A percentile compares a stretch with the other conserved stretches of the same genome.
phyloP scores from a whole-genome alignment of 2,113 vertebrate species.

The Ellobius talpinus region DNA sequence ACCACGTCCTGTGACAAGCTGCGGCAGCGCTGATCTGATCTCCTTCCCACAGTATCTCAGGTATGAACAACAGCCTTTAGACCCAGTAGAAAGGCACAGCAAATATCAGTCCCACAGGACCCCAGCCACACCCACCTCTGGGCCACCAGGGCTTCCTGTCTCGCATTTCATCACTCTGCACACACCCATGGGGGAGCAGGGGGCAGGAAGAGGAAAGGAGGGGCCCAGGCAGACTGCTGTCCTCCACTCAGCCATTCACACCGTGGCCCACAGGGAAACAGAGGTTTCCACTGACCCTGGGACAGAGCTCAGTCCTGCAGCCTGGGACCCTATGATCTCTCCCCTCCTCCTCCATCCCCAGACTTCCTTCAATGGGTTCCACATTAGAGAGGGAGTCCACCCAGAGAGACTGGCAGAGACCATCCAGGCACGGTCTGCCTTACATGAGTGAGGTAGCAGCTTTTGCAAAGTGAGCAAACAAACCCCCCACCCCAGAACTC shows the following conservation, averaged over 20 bases:
- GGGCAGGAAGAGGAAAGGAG: neutral
- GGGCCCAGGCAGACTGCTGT: neutral
- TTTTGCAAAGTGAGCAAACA: neutral
- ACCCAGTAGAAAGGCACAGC: neutral
- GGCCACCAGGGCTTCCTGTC: neutral
- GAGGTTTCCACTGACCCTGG: neutral
- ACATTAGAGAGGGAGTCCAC: neutral
- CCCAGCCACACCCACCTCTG: neutral
- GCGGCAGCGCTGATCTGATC: rapidly evolving
- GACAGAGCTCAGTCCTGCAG: neutral
- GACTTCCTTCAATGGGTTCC: neutral
- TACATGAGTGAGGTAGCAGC: neutral
- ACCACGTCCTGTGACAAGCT: neutral
- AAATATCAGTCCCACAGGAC: neutral
- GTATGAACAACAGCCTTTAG: neutral
- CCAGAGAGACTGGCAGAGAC: neutral
- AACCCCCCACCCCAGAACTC: neutral
- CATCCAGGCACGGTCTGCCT: neutral
- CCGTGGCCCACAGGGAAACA: neutral
- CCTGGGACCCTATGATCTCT: neutral
- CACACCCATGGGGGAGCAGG: rapidly evolving
- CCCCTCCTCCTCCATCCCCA: too few relatives aligned
- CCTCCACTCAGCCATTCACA: neutral
- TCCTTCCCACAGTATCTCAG: neutral
- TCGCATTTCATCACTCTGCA: neutral